Evolutionary conservation across 2,113 vertebrate species (phyloP), one percentile per base, ranked within the genome.

Genomic region (Craseonycteris thonglongyai): DNA sequence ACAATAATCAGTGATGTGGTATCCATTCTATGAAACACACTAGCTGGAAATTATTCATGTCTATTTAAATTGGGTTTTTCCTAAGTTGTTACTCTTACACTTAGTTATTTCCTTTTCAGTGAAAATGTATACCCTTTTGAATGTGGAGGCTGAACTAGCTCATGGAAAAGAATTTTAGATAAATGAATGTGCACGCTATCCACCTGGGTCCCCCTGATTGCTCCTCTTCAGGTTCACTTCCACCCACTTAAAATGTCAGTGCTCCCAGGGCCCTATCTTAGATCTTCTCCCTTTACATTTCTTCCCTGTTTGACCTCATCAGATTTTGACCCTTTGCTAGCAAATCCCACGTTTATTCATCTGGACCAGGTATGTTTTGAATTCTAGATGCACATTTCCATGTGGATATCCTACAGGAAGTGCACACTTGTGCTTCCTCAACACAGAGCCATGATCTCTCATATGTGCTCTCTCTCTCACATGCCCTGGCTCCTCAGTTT

Each of bases 81-180:
- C n/a, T 8, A 59, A 81, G 24, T 72, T 88, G 24, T 82, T 82
- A 78, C 33, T 28, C 51, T 88, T 90, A 33, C 2, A 42, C 19
- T 87, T 90, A 33, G 15, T 66, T 91, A 66, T 86, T 93, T 90
- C 51, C 16, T 95, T 91, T 89, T 76, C 24, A 19, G 22, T 94
- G 88, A 61, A 93, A 91, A 54, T 18, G 21, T 24, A 7, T 8
- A 22, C 19, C 3, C 42, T 69, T 91, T 91, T 75, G 85, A 96
- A 58, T 1, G 1, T 65, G 47, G 68, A 87, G 75, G 45, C 10
- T 66, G 51, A 58, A 61, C 72, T 61, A 66, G 47, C 75, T 96
- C 28, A 30, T 42, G 18, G 51, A 63, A 24, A 74, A 45, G 42
- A 11, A 59, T 65, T 82, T 49, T 80, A n/a, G 66, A 10, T n/a